phyloP scores from a whole-genome alignment of 1,140 invertebrate genomes.

The Antheraea pernyi region DNA sequence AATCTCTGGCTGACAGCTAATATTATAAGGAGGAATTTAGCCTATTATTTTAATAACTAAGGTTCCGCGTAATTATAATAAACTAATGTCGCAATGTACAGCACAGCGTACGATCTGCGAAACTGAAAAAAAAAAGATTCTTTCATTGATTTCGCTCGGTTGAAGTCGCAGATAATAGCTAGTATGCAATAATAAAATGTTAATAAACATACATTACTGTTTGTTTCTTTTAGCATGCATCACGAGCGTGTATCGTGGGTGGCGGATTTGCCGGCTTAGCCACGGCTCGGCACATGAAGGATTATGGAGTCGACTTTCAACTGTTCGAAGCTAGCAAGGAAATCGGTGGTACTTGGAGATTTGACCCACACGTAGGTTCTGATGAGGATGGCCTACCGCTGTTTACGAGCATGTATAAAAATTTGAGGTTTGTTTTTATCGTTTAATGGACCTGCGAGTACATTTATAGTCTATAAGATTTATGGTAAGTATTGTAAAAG shows the following conservation, averaged over 20 bases:
- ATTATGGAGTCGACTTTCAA: slow-evolving; percentile 53
- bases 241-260: slow-evolving; percentile 60
- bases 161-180: background rate
- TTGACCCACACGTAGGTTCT: slow-evolving; percentile 81
- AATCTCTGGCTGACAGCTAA: too few species aligned
- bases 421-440: slow-evolving; percentile 79
- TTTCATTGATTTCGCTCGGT: too few species aligned
- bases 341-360: slow-evolving; percentile 87
- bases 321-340: slow-evolving; percentile 83
- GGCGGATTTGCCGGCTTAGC: slow-evolving; percentile 65
- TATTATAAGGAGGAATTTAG: too few species aligned
- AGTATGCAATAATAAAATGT: too few species aligned
- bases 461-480: too few species aligned
- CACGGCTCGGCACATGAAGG: slow-evolving; percentile 54
- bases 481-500: too few species aligned
- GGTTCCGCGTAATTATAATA: too few species aligned
- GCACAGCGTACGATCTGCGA: too few species aligned
- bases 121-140: too few species aligned
- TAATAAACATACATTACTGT: background rate
- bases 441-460: background rate
- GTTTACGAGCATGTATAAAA: slow-evolving; percentile 88
- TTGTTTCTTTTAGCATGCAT: background rate
- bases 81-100: too few species aligned
- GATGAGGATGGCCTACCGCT: slow-evolving; percentile 82
- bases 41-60: too few species aligned